Percentiles rank a stretch among this genome's conserved stretches.
Conservation (phyloP, 2,113 vertebrate genomes). For the Acrocephalus kingi region DNA sequence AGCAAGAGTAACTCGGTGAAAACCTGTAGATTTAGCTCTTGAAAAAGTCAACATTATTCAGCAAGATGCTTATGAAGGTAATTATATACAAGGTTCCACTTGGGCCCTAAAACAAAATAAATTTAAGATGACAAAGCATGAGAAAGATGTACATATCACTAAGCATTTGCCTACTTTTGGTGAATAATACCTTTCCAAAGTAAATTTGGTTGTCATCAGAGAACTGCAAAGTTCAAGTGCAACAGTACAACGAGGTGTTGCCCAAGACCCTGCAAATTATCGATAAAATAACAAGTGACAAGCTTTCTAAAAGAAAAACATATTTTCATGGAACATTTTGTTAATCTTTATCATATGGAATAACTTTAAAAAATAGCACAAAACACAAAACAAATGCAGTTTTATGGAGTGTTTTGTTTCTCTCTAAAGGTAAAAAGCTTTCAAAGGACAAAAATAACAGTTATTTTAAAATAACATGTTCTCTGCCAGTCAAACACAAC, state of each 20-base stretch:
- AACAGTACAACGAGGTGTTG: neutral
- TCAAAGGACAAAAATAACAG: neutral
- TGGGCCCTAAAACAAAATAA: neutral
- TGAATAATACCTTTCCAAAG: neutral
- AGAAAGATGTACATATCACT: neutral
- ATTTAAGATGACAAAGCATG: neutral
- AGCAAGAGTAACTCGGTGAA: neutral
- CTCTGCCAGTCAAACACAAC: neutral
- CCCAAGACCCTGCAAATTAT: neutral
- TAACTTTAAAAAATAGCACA: neutral
- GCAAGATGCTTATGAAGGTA: neutral
- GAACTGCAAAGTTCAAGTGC: neutral
- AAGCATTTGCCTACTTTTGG: neutral
- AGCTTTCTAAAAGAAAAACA: neutral
- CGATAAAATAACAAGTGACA: neutral
- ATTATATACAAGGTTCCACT: neutral
- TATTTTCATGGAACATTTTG: neutral
- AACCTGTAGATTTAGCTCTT: neutral
- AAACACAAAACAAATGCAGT: rapidly evolving
- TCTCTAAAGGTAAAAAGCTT: neutral
- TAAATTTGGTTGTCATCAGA: neutral
- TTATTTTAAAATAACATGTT: neutral
- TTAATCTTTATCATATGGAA: neutral
- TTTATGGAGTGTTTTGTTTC: neutral
- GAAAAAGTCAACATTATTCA: neutral